Percentiles rank a stretch among this genome's conserved stretches.
Conservation (phyloP, 2,113 vertebrate species). For the Mobula hypostoma region DNA sequence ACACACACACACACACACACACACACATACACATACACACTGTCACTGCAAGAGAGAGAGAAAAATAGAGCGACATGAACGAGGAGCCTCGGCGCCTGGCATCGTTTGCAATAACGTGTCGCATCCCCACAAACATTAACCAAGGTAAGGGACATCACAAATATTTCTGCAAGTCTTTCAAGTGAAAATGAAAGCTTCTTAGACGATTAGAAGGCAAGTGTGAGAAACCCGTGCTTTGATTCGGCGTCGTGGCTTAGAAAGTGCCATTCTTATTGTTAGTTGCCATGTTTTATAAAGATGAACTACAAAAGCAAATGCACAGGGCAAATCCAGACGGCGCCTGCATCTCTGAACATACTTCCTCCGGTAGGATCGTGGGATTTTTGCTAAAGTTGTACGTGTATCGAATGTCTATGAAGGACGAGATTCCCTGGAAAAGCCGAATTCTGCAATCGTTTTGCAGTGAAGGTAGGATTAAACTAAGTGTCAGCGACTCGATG, state of each 20-base stretch:
- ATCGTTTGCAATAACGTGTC: constrained; percentile 45
- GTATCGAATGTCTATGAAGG: background rate
- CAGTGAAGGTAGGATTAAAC: background rate
- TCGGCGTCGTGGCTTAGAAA: constrained; percentile 21
- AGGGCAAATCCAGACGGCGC: background rate
- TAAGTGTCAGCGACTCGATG: background rate
- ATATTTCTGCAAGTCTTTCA: constrained; percentile 44
- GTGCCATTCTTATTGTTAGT: constrained; percentile 2
- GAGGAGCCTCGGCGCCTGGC: constrained; percentile 24
- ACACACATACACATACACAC: background rate
- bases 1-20: constrained; percentile 23
- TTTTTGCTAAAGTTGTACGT: background rate
- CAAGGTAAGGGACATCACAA: constrained; percentile 52
- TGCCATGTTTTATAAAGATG: constrained; percentile 2
- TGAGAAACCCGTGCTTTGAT: constrained; percentile 28
- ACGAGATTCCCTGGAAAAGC: background rate
- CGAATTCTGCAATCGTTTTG: background rate
- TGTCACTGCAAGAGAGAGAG: background rate
- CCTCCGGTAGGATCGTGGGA: background rate
- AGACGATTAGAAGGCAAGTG: constrained; percentile 5
- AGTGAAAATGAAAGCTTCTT: constrained; percentile 39
- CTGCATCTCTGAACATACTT: background rate
- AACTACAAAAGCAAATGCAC: background rate
- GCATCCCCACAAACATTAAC: background rate
- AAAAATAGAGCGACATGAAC: constrained; percentile 42